phyloP scores from a whole-genome alignment of 2,888 invertebrate genomes.

The Stegana nigrithorax region DNA sequence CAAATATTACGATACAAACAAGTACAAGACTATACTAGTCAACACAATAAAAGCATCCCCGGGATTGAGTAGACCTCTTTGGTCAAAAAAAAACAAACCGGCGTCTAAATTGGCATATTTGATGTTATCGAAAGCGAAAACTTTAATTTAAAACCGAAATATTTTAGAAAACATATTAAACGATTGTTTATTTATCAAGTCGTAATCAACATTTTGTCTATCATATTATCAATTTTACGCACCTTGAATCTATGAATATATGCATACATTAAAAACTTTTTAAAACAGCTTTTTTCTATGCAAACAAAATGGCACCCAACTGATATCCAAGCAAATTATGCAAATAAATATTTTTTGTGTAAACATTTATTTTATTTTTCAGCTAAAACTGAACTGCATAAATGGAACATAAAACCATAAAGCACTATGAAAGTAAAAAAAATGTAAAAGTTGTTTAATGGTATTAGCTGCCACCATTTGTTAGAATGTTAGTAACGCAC shows the following conservation, averaged over 20 bases:
- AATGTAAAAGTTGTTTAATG: constrained; percentile 16
- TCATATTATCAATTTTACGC: constrained; percentile 43
- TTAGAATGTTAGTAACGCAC: too few relatives aligned
- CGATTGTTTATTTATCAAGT: too few relatives aligned
- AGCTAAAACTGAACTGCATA: constrained; percentile 23
- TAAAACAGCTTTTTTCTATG: too few relatives aligned
- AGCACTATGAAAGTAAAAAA: constrained; percentile 4
- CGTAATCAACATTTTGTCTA: too few relatives aligned
- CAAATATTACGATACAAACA: constrained; percentile 49
- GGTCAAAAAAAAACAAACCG: constrained; percentile 45
- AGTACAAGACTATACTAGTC: constrained; percentile 40
- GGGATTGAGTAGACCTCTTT: too few relatives aligned
- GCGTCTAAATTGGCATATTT: constrained; percentile 58
- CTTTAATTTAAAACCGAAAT: too few relatives aligned
- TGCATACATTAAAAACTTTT: too few relatives aligned
- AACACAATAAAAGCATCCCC: too few relatives aligned
- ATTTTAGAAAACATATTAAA: too few relatives aligned
- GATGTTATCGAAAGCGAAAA: too few relatives aligned
- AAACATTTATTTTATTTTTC: constrained; percentile 66
- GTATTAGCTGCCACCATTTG: constrained; percentile 43
- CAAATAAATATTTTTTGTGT: constrained; percentile 65
- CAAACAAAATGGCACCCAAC: neutral
- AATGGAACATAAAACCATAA: constrained; percentile 1
- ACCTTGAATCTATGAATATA: constrained; percentile 37
- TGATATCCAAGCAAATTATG: constrained; percentile 60